Evolutionary conservation across 2,113 vertebrate species (phyloP).

Genomic region (Myodes glareolus): DNA sequence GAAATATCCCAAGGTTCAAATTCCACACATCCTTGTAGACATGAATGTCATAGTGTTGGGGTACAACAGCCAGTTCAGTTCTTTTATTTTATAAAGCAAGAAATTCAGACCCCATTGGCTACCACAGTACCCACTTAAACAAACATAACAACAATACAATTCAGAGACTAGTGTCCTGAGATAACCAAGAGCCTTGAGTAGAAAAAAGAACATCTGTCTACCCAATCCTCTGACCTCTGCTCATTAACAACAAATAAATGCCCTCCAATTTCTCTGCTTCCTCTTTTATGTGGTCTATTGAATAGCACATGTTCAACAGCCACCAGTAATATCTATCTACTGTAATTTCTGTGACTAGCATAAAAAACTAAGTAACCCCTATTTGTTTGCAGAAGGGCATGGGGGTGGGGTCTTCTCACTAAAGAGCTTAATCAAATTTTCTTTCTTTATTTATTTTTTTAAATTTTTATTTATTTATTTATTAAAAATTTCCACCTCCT

Average conservation of each 20-base stretch:
- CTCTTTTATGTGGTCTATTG: background rate
- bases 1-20: background rate
- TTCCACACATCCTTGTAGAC: background rate
- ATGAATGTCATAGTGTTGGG: background rate
- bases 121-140: background rate
- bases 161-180: background rate
- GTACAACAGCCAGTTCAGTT: background rate
- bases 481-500: too few relatives aligned
- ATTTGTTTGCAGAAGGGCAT: background rate
- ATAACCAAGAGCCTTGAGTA: background rate
- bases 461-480: too few relatives aligned
- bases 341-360: background rate
- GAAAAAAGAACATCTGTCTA: background rate
- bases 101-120: background rate
- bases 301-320: background rate
- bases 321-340: background rate
- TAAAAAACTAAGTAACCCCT: background rate
- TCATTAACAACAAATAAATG: background rate
- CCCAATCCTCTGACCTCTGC: background rate
- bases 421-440: background rate
- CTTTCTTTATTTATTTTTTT: too few relatives aligned
- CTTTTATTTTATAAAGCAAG: background rate
- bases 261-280: background rate
- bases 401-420: background rate
- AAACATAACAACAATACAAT: constrained; percentile 15